These are phyloP conservation scores for Oenanthe melanoleuca DNA, from an alignment of 2,113 vertebrate genomes.

Conservation along the genomic window DNA sequence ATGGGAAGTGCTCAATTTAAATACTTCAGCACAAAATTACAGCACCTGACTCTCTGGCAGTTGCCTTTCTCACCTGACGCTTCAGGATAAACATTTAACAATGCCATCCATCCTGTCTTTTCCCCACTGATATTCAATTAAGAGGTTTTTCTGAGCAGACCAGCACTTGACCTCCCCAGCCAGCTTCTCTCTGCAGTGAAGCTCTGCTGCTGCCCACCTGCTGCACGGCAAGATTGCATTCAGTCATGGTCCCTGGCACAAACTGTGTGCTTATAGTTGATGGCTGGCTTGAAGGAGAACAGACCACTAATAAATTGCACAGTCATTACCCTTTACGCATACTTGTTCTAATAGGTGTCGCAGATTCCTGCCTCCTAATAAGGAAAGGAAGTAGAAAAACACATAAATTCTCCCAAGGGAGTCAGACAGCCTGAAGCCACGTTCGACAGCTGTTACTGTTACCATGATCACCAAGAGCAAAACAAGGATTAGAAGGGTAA, in stretches of 20 bases:
- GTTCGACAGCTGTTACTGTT: conserved; percentile 77
- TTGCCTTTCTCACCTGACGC: not conserved
- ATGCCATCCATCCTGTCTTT: not conserved
- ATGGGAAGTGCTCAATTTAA: not conserved
- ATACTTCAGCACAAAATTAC: not conserved
- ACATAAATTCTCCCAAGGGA: conserved; percentile 84
- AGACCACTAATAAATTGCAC: conserved; percentile 81
- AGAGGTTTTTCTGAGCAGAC: conserved; percentile 5
- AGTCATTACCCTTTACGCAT: conserved; percentile 83
- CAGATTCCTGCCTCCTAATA: conserved; percentile 84
- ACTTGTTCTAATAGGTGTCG: conserved; percentile 83
- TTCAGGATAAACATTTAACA: not conserved
- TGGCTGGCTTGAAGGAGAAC: conserved; percentile 79
- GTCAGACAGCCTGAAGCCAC: conserved; percentile 78
- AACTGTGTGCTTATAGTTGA: not conserved
- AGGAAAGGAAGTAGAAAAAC: conserved; percentile 85
- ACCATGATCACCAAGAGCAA: conserved; percentile 76
- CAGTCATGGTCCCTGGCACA: not conserved
- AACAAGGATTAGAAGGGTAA: conserved; percentile 39
- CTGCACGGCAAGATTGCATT: not conserved
- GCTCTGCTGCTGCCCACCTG: conserved; percentile 57
- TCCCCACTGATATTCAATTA: not conserved
- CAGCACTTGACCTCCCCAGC: not conserved
- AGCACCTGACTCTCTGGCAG: not conserved
- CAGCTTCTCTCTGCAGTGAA: not conserved